These are phyloP conservation scores for Tigriopus japonicus DNA, from an alignment of 1,140 invertebrate species.

Conservation along the genomic window DNA sequence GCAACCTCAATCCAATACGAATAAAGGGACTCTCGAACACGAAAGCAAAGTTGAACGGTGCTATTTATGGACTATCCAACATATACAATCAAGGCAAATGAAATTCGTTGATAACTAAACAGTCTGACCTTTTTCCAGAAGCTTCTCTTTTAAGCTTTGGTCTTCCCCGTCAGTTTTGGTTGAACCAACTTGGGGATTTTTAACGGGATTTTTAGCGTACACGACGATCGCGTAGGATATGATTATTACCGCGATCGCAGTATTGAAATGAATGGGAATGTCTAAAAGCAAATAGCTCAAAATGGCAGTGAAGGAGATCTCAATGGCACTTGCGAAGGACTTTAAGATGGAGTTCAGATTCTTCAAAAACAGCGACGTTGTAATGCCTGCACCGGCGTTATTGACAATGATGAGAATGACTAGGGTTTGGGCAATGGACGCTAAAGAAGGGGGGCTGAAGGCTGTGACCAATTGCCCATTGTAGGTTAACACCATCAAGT, in stretches of 20 bases:
- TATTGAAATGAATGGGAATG: slow-evolving; percentile 65
- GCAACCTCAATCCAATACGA: too few species aligned
- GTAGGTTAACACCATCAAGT: slow-evolving; percentile 41
- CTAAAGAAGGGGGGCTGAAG: slow-evolving; percentile 36
- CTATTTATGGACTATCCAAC: too few species aligned
- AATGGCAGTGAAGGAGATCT: slow-evolving; percentile 73
- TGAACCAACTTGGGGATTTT: not conserved
- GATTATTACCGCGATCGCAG: slow-evolving; percentile 56
- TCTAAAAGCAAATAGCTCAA: slow-evolving; percentile 59
- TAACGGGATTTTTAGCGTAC: slow-evolving; percentile 74
- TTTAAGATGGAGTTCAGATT: slow-evolving; percentile 88
- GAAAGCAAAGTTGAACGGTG: too few species aligned
- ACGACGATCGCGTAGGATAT: slow-evolving; percentile 63
- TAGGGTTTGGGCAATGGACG: slow-evolving; percentile 34
- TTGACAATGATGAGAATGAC: slow-evolving; percentile 69
- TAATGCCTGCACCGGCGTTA: slow-evolving; percentile 73
- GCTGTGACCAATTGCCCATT: slow-evolving; percentile 40
- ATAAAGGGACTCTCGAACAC: too few species aligned
- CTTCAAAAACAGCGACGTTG: slow-evolving; percentile 81
- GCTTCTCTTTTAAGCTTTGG: not conserved
- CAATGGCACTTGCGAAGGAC: slow-evolving; percentile 83
- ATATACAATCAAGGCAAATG: too few species aligned
- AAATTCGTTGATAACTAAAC: not conserved
- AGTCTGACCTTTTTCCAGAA: not conserved
- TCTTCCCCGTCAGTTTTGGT: not conserved